These are phyloP conservation scores for Acanthosoma haemorrhoidale DNA, from an alignment of 2,888 invertebrate species.

Conservation along the genomic window DNA sequence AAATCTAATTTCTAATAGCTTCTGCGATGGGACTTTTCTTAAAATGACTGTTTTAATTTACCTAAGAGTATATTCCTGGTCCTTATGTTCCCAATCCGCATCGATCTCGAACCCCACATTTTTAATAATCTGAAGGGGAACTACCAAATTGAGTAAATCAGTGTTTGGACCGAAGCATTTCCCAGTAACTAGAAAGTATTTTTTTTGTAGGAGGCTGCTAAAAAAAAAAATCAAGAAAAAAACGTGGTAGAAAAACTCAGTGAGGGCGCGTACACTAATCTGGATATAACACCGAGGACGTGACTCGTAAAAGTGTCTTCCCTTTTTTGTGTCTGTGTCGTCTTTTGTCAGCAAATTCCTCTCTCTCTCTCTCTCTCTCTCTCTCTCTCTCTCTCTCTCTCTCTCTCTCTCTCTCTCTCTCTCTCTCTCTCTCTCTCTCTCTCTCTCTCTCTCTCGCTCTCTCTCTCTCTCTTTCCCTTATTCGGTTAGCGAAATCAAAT, in stretches of 20 bases:
- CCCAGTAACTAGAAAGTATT: background rate
- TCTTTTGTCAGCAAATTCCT: background rate
- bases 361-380: background rate
- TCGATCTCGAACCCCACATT: no score
- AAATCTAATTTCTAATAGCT: no score
- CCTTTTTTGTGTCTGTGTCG: background rate
- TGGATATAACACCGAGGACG: background rate
- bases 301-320: conserved; percentile 13
- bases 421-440: no score
- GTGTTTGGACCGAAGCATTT: background rate
- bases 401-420: background rate
- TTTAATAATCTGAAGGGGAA: no score
- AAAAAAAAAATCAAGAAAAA: background rate
- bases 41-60: no score
- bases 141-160: background rate
- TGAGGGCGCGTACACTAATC: background rate
- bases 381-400: background rate
- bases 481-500: no score
- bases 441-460: no score
- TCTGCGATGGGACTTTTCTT: no score
- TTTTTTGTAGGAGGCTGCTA: background rate
- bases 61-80: no score
- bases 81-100: no score
- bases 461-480: no score
- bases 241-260: background rate